These are phyloP conservation scores for Enteromius fasciolatus DNA, from an alignment of 2,797 vertebrate genomes.

Conservation along the genomic window DNA sequence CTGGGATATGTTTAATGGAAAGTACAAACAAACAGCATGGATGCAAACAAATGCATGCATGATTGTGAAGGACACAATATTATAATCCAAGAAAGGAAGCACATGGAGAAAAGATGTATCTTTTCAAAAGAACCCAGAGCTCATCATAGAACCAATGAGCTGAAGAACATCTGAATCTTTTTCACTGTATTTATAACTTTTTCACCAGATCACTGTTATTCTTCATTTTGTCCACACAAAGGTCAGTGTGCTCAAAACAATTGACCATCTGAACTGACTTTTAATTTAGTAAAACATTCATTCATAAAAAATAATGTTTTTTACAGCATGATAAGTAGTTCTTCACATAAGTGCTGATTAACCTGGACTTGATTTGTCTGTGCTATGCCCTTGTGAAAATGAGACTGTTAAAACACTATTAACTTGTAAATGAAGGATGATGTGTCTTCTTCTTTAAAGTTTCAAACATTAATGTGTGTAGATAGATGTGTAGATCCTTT, in stretches of 20 bases:
- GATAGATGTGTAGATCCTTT: too few species aligned
- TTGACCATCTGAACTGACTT: neutral
- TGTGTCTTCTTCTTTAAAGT: too few species aligned
- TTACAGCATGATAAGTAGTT: neutral
- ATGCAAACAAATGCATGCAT: neutral
- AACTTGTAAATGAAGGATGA: neutral
- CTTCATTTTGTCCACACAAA: neutral
- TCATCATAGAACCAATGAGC: neutral
- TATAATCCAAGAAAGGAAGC: too few species aligned
- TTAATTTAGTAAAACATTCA: neutral
- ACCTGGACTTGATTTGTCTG: neutral
- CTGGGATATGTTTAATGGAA: slow-evolving; percentile 4
- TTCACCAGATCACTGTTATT: neutral
- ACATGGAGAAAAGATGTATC: neutral
- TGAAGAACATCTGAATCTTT: neutral
- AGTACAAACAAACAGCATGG: neutral
- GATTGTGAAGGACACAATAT: neutral
- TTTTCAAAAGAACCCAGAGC: neutral
- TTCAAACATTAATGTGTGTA: too few species aligned
- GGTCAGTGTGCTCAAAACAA: neutral
- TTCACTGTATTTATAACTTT: neutral
- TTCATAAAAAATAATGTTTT: neutral
- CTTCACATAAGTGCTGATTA: neutral
- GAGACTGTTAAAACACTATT: neutral
- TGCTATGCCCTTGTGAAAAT: neutral